Conservation (phyloP, 2,888 invertebrate genomes). For the Eupeodes latifasciatus region DNA sequence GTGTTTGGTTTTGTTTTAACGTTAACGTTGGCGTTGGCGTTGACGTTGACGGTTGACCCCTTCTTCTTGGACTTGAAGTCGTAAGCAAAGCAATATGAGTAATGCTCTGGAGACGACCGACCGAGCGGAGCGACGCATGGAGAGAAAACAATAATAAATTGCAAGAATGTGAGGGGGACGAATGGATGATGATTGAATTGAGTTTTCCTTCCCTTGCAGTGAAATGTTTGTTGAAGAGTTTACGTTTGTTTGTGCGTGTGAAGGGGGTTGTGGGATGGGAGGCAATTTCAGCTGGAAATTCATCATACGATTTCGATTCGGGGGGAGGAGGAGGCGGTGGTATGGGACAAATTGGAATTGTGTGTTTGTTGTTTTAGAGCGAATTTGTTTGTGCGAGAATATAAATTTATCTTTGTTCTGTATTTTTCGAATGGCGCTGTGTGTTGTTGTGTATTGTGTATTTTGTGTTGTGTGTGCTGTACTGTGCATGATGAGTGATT, state of each 20-base stretch:
- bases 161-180: slow-evolving; percentile 33
- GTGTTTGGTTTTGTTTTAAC: not conserved
- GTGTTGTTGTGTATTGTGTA: not conserved
- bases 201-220: slow-evolving; percentile 8
- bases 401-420: not conserved
- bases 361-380: not conserved
- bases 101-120: not conserved
- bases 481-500: not conserved
- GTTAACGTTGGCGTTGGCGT: slow-evolving; percentile 19
- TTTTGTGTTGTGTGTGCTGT: not conserved
- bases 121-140: no score
- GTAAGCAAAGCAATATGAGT: not conserved
- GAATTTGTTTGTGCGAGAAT: slow-evolving; percentile 30
- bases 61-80: slow-evolving; percentile 10
- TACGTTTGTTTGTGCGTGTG: slow-evolving; percentile 51
- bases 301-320: not conserved
- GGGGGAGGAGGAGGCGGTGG: not conserved
- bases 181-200: not conserved
- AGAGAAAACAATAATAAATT: not conserved
- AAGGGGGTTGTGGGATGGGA: not conserved
- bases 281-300: no score
- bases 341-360: not conserved
- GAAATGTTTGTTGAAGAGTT: slow-evolving; percentile 57
- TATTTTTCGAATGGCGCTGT: not conserved
- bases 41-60: slow-evolving; percentile 65